Percentiles rank a stretch among this genome's conserved stretches.
Conservation (phyloP, 2,113 vertebrate genomes). For the Chaetorhynchus papuensis region DNA sequence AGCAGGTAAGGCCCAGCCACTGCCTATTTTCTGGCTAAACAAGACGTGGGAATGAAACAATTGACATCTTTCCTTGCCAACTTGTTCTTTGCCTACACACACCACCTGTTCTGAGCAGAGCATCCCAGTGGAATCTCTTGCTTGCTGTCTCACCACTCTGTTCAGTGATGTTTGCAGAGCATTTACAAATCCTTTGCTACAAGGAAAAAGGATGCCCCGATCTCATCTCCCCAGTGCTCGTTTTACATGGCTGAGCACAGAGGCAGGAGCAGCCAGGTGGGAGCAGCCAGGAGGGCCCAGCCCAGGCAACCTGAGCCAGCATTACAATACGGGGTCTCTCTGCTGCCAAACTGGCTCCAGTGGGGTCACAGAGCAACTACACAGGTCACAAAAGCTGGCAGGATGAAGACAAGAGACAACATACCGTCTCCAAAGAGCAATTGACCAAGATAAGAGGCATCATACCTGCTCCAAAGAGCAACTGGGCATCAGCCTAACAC, state of each 20-base stretch:
- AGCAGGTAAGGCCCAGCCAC: background rate
- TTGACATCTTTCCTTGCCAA: background rate
- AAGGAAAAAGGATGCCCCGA: background rate
- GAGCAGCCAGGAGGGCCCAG: background rate
- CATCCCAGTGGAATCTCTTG: background rate
- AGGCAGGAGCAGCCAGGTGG: background rate
- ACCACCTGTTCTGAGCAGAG: background rate
- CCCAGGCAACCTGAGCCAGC: background rate
- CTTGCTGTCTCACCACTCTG: background rate
- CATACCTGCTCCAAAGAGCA: background rate
- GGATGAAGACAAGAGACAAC: background rate
- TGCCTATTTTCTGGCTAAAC: background rate
- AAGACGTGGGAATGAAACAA: background rate
- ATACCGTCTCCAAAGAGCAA: background rate
- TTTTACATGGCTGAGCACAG: background rate
- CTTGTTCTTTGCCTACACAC: background rate
- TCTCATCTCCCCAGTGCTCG: background rate
- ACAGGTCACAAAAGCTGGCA: background rate
- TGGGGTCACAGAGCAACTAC: background rate
- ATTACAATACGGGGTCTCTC: background rate
- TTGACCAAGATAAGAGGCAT: background rate
- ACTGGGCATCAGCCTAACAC: background rate
- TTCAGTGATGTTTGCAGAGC: background rate
- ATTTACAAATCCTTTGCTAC: background rate
- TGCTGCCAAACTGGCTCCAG: background rate